A percentile compares a stretch with the other conserved stretches of the same genome.
These are phyloP conservation scores for Agrotis segetum DNA, from an alignment of 2,888 invertebrate species.

Conservation along the genomic window DNA sequence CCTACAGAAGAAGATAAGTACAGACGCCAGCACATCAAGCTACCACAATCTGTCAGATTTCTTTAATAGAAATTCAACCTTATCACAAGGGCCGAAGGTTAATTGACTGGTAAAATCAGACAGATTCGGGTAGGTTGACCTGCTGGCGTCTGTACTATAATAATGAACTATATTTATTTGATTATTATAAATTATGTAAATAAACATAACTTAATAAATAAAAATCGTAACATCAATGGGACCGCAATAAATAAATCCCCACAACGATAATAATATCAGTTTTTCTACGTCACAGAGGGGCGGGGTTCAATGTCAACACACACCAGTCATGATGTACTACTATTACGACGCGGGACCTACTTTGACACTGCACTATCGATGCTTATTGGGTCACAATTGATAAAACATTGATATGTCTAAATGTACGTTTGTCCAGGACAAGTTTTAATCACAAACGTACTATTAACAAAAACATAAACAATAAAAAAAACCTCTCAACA, in stretches of 20 bases:
- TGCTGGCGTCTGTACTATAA: no score
- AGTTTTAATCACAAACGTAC: not conserved
- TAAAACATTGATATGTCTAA: slow-evolving; percentile 1
- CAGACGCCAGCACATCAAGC: no score
- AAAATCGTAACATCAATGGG: slow-evolving; percentile 1
- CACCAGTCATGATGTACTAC: not conserved
- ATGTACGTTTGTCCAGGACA: not conserved
- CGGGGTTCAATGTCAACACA: slow-evolving; percentile 15
- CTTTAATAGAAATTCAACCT: no score
- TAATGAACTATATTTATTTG: not conserved
- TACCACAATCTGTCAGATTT: no score
- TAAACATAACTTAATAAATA: not conserved
- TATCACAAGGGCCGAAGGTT: no score
- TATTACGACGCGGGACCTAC: no score
- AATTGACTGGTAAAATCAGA: no score
- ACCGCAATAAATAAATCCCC: not conserved
- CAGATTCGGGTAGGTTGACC: no score
- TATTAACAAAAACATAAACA: slow-evolving; percentile 12
- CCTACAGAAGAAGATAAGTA: no score
- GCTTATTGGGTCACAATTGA: slow-evolving; percentile 11
- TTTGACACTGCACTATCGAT: not conserved
- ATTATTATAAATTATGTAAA: not conserved
- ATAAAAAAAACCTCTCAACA: not conserved
- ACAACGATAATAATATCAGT: not conserved
- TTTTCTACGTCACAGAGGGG: slow-evolving; percentile 8